Percentiles rank a stretch among this genome's conserved stretches.
phyloP scores from a whole-genome alignment of 2,797 vertebrate genomes.

The Liparis tanakae region DNA sequence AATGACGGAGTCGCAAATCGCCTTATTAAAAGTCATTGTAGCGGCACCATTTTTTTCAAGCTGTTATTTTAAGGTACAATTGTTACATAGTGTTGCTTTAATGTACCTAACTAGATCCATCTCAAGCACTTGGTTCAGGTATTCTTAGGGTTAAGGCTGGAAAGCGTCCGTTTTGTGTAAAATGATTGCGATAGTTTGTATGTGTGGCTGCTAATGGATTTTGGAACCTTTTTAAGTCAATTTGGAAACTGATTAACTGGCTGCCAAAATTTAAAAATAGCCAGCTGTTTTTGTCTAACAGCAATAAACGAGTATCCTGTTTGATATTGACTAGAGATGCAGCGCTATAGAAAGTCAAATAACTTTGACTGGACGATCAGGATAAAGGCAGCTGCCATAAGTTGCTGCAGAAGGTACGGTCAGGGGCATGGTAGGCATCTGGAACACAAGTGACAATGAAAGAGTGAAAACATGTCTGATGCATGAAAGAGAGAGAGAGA shows the following conservation, averaged over 20 bases:
- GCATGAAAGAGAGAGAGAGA: too few relatives aligned
- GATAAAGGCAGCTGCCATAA: neutral
- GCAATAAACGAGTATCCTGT: neutral
- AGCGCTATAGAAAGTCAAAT: neutral
- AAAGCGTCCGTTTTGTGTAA: too few relatives aligned
- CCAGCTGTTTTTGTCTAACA: neutral
- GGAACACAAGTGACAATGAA: neutral
- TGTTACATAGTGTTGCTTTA: too few relatives aligned
- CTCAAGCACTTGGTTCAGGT: too few relatives aligned
- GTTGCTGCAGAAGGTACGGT: neutral
- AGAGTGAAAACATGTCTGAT: neutral
- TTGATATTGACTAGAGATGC: neutral
- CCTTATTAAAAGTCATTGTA: too few relatives aligned
- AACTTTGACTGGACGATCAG: neutral
- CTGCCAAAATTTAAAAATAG: slow-evolving; percentile 5
- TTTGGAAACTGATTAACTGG: neutral
- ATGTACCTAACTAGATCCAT: too few relatives aligned
- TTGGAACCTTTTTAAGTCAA: neutral
- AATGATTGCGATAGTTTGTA: neutral
- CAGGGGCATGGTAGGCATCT: neutral
- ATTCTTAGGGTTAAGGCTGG: too few relatives aligned
- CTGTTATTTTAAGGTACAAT: too few relatives aligned
- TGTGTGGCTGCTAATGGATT: neutral
- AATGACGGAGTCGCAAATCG: too few relatives aligned
- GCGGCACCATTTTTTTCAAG: too few relatives aligned